A percentile compares a stretch with the other conserved stretches of the same genome.
Conservation (phyloP, 2,113 vertebrate species). For the Rhinolophus ferrumequinum region DNA sequence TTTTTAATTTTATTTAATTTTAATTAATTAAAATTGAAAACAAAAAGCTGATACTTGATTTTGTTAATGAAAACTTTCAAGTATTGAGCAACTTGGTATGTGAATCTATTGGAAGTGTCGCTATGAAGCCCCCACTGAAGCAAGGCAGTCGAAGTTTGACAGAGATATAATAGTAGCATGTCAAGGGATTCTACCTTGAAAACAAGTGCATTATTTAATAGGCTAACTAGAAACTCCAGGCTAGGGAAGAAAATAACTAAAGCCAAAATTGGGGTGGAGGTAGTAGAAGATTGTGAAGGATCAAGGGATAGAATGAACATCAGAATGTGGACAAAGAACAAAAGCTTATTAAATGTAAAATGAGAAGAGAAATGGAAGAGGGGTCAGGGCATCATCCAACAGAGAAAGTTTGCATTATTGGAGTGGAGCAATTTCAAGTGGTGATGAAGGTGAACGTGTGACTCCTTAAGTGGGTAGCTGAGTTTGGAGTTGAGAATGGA, state of each 20-base stretch:
- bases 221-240: neutral
- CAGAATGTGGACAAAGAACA: neutral
- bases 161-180: neutral
- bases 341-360: neutral
- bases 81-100: neutral
- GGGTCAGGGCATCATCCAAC: neutral
- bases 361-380: neutral
- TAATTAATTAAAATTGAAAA: slow-evolving; percentile 18
- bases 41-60: slow-evolving; percentile 10
- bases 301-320: neutral
- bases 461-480: neutral
- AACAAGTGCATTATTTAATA: neutral
- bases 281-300: neutral
- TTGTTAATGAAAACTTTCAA: neutral
- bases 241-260: neutral
- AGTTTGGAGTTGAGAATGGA: neutral
- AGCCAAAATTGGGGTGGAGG: neutral
- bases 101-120: neutral
- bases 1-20: slow-evolving; percentile 32
- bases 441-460: neutral
- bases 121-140: neutral
- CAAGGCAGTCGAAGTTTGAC: neutral
- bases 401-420: neutral
- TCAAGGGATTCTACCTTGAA: neutral
- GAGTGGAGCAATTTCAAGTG: neutral